Conservation (phyloP, 2,797 vertebrate species). For the Rousettus madagascariensis region DNA sequence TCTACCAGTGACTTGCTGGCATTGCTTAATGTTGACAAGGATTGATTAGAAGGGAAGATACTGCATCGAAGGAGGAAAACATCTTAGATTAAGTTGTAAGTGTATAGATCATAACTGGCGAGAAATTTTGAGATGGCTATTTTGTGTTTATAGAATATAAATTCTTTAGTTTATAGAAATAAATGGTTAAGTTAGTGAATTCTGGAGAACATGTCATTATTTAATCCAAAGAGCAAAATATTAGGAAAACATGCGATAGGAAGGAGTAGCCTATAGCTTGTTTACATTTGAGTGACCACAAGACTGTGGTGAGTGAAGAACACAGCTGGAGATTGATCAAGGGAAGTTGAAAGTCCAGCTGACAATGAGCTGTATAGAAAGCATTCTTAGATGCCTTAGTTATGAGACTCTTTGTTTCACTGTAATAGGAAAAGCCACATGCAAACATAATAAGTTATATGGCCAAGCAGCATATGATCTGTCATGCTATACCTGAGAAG, state of each 20-base stretch:
- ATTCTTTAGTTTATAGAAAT: conserved; percentile 20
- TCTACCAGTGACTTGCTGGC: not conserved
- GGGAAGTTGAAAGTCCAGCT: not conserved
- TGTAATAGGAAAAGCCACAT: not conserved
- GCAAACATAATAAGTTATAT: not conserved
- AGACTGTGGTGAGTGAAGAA: not conserved
- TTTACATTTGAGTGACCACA: not conserved
- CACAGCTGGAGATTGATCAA: not conserved
- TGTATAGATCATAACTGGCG: not conserved
- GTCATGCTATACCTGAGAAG: not conserved
- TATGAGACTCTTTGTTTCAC: not conserved
- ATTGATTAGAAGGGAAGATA: not conserved
- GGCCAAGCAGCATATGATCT: not conserved
- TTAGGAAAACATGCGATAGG: not conserved
- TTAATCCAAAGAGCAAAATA: conserved; percentile 22
- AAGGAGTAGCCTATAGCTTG: not conserved
- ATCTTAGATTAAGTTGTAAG: not conserved
- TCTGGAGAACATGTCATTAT: not conserved
- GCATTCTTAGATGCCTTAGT: not conserved
- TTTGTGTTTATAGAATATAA: not conserved
- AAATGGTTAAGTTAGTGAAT: conserved; percentile 2
- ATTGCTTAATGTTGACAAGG: not conserved
- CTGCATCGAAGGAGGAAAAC: not conserved
- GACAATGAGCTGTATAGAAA: not conserved
- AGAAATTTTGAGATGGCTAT: not conserved